phyloP scores from a whole-genome alignment of 2,113 vertebrate genomes.

The Orthonyx spaldingii region DNA sequence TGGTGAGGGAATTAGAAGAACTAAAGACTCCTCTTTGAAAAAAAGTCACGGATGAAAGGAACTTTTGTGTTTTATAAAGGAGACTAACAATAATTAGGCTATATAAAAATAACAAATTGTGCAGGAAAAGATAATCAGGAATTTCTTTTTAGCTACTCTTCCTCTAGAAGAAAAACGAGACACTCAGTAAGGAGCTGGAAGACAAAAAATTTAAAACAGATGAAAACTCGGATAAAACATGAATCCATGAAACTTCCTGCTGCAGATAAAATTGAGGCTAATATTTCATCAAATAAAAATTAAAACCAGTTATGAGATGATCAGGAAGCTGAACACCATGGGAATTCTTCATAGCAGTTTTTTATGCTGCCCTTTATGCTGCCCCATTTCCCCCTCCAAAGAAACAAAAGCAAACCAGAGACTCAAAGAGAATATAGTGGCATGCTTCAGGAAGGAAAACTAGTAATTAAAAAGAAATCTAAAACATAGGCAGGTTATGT shows the following conservation, averaged over 20 bases:
- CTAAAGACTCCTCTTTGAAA: neutral
- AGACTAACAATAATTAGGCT: neutral
- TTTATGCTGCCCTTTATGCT: neutral
- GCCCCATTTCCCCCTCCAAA: neutral
- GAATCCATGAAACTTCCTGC: neutral
- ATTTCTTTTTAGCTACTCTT: neutral
- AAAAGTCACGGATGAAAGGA: neutral
- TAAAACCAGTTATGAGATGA: neutral
- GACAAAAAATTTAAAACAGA: neutral
- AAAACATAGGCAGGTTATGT: neutral
- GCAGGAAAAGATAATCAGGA: neutral
- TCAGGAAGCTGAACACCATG: neutral
- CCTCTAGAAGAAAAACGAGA: neutral
- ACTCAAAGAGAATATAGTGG: neutral
- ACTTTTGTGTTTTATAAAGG: neutral
- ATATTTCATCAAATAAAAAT: neutral
- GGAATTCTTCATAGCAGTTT: neutral
- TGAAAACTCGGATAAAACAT: neutral
- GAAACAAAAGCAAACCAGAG: neutral
- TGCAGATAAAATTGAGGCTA: neutral
- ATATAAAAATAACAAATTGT: neutral
- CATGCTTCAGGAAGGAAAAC: neutral
- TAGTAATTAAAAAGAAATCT: neutral
- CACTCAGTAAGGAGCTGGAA: neutral
- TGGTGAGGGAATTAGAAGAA: neutral